phyloP scores from a whole-genome alignment of 1,140 invertebrate genomes.

The Rhopalosiphum padi region DNA sequence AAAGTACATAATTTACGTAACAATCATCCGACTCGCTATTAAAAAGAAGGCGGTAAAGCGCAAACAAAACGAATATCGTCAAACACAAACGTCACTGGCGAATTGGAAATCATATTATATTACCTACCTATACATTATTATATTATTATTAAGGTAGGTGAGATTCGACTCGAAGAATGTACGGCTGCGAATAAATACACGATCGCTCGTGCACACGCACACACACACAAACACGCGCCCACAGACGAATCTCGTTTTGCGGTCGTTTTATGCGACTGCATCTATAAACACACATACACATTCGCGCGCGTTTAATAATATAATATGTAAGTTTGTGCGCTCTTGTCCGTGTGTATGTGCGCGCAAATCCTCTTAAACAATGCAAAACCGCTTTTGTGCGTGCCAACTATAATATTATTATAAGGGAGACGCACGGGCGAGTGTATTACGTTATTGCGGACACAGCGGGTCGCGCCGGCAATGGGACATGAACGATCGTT shows the following conservation, averaged over 20 bases:
- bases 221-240: not conserved
- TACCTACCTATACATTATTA: not conserved
- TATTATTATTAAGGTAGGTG: not conserved
- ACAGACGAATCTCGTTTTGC: slow-evolving; percentile 16
- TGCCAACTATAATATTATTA: slow-evolving; percentile 49
- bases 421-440: slow-evolving; percentile 34
- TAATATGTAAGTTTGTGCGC: not conserved
- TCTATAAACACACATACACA: not conserved
- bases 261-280: slow-evolving; percentile 43
- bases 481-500: slow-evolving; percentile 49
- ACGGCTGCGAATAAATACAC: not conserved
- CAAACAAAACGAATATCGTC: not conserved
- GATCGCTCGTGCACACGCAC: not conserved
- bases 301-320: not conserved
- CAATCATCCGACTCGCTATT: no score
- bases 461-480: slow-evolving; percentile 32
- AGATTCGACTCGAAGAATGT: slow-evolving; percentile 35
- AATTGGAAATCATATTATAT: not conserved
- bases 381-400: slow-evolving; percentile 50
- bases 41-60: no score
- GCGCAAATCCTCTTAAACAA: slow-evolving; percentile 47
- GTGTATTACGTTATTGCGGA: slow-evolving; percentile 48
- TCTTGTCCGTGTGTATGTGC: not conserved
- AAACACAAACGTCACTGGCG: no score
- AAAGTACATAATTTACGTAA: no score